Conservation (phyloP, 2,888 invertebrate species). For the Agonopterix subpropinquella region DNA sequence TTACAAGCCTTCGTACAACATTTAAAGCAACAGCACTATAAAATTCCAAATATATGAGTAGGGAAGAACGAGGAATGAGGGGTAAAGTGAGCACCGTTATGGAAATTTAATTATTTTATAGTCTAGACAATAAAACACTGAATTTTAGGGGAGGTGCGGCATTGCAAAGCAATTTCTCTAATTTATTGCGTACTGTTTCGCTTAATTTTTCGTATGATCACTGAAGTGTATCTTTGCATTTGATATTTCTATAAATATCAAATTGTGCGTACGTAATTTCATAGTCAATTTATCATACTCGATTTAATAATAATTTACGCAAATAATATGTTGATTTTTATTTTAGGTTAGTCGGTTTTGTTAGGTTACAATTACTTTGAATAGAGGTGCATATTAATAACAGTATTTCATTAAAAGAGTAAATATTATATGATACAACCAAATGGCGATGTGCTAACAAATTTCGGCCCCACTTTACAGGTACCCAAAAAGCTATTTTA, state of each 20-base stretch:
- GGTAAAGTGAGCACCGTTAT: slow-evolving; percentile 33
- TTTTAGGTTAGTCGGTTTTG: too few relatives aligned
- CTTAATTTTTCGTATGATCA: slow-evolving; percentile 18
- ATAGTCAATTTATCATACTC: too few relatives aligned
- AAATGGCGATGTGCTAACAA: too few relatives aligned
- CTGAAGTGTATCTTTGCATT: slow-evolving; percentile 11
- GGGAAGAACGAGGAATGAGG: slow-evolving; percentile 14
- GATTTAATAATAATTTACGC: too few relatives aligned
- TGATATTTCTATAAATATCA: neutral
- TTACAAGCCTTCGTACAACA: neutral
- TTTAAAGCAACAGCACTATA: neutral
- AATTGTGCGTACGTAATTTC: slow-evolving; percentile 11
- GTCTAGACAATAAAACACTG: slow-evolving; percentile 41
- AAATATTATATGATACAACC: too few relatives aligned
- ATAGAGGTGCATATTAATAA: too few relatives aligned
- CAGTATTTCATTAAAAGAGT: too few relatives aligned
- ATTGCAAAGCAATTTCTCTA: slow-evolving; percentile 24
- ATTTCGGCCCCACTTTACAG: too few relatives aligned
- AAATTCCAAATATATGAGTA: neutral
- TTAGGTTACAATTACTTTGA: too few relatives aligned
- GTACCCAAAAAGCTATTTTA: too few relatives aligned
- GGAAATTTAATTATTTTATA: slow-evolving; percentile 60
- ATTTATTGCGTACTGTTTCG: slow-evolving; percentile 27
- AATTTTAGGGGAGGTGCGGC: slow-evolving; percentile 28
- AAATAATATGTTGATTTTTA: too few relatives aligned